Conservation (phyloP, 1,140 invertebrate genomes). For the Formica selysi region DNA sequence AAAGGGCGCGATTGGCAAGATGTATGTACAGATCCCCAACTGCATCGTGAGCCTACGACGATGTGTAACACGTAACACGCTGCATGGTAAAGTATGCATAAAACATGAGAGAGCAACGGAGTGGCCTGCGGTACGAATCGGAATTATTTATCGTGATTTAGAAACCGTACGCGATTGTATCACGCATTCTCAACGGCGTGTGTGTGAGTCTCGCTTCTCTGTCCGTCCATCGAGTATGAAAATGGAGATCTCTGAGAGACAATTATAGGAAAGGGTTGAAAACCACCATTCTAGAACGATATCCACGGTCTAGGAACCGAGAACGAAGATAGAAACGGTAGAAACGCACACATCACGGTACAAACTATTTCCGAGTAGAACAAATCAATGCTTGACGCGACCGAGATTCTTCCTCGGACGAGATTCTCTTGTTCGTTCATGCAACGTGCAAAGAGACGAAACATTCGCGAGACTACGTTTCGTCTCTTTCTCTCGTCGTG, state of each 20-base stretch:
- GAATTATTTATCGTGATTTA: slow-evolving; percentile 76
- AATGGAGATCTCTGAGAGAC: neutral
- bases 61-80: slow-evolving; percentile 50
- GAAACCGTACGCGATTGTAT: slow-evolving; percentile 63
- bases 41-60: slow-evolving; percentile 42
- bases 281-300: slow-evolving; percentile 19
- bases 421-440: slow-evolving; percentile 10
- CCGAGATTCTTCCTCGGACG: neutral
- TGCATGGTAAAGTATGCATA: slow-evolving; percentile 67
- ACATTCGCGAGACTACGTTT: neutral
- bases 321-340: slow-evolving; percentile 9
- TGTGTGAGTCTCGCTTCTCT: neutral
- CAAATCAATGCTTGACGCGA: slow-evolving; percentile 24
- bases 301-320: neutral
- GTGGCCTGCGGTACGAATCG: slow-evolving; percentile 66
- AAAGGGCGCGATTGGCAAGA: slow-evolving; percentile 3
- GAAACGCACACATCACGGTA: neutral
- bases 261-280: slow-evolving; percentile 15
- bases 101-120: slow-evolving; percentile 71
- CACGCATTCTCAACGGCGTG: neutral
- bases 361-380: slow-evolving; percentile 7
- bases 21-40: slow-evolving; percentile 3
- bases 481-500: neutral
- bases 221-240: slow-evolving; percentile 1
- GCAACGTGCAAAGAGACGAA: slow-evolving; percentile 3